These are phyloP conservation scores for Odontothrips loti DNA, from an alignment of 2,888 invertebrate species.

Conservation along the genomic window DNA sequence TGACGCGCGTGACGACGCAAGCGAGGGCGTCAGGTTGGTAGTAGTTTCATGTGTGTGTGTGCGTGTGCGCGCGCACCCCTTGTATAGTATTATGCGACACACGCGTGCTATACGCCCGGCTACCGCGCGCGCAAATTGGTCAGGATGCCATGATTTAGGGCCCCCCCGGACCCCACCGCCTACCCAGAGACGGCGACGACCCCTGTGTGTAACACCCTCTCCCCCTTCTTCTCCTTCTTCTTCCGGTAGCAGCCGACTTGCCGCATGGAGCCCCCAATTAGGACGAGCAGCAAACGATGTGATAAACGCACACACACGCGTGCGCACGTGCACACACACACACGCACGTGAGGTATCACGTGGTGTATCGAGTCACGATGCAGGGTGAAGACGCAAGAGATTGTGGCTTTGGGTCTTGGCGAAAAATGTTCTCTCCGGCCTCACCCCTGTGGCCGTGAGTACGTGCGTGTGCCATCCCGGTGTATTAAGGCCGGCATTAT, in stretches of 20 bases:
- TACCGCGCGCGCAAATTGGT: not conserved
- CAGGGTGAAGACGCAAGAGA: too few species aligned
- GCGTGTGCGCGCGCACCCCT: not conserved
- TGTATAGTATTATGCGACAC: not conserved
- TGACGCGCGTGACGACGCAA: too few species aligned
- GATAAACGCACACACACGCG: not conserved
- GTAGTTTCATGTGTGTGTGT: not conserved
- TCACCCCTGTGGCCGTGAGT: too few species aligned
- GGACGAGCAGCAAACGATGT: not conserved
- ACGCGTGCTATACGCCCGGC: not conserved
- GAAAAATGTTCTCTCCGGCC: too few species aligned
- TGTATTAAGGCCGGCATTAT: not conserved
- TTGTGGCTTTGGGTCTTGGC: too few species aligned
- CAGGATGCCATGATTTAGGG: conserved; percentile 16
- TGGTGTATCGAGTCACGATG: too few species aligned
- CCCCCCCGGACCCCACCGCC: not conserved
- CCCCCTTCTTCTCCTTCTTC: not conserved
- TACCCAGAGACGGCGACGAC: too few species aligned
- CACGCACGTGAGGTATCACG: too few species aligned
- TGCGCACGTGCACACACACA: not conserved
- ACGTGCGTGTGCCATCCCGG: too few species aligned
- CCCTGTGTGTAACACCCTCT: not conserved
- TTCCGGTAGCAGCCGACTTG: not conserved
- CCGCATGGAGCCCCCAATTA: conserved; percentile 11
- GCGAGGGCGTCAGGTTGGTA: too few species aligned